Conservation (phyloP, 2,113 vertebrate genomes). For the Clarias gariepinus region DNA sequence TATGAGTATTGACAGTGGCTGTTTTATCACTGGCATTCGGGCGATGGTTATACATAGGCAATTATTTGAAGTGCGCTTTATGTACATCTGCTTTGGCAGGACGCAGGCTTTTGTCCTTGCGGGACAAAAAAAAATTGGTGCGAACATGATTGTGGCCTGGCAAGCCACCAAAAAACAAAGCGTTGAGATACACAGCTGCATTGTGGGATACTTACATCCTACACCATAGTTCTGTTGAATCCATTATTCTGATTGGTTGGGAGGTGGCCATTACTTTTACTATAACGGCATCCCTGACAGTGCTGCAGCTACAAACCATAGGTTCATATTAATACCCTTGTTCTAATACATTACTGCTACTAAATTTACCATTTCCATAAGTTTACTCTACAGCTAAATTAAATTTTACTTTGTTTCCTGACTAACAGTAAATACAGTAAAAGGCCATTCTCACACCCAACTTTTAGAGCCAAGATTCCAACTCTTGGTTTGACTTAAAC, state of each 20-base stretch:
- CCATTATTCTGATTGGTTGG: not conserved
- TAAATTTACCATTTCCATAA: not conserved
- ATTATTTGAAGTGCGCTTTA: slow-evolving; percentile 41
- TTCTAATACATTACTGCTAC: not conserved
- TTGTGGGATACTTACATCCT: not conserved
- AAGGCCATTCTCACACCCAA: too few species aligned
- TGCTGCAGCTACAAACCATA: not conserved
- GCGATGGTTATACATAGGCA: not conserved
- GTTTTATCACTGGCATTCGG: slow-evolving; percentile 10
- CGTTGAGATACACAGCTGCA: not conserved
- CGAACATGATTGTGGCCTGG: slow-evolving; percentile 42
- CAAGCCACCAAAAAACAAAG: slow-evolving; percentile 22
- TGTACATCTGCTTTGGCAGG: slow-evolving; percentile 24
- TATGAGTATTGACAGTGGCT: not conserved
- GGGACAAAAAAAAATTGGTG: not conserved
- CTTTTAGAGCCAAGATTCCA: too few species aligned
- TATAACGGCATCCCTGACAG: not conserved
- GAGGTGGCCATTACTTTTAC: not conserved
- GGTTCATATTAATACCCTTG: not conserved
- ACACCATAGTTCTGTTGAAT: not conserved
- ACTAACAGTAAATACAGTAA: too few species aligned
- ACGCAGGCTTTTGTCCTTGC: slow-evolving; percentile 45
- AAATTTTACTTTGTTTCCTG: too few species aligned
- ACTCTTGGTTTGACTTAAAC: too few species aligned
- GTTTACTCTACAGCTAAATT: too few species aligned